These are phyloP conservation scores for Serripes groenlandicus DNA, from an alignment of 2,888 invertebrate species.

Conservation along the genomic window DNA sequence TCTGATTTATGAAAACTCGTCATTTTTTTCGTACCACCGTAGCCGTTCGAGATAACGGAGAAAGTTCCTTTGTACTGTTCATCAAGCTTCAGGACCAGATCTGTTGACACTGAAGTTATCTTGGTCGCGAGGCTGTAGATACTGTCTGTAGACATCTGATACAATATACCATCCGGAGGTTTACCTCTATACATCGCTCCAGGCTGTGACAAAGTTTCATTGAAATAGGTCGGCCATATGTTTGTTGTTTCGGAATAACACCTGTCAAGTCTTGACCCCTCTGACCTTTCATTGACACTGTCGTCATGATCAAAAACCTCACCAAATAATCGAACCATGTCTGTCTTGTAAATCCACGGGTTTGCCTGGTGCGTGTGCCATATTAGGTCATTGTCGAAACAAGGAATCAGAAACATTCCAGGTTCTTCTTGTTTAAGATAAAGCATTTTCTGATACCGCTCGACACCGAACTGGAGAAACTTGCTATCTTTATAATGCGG, in stretches of 20 bases:
- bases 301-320: conserved; percentile 87
- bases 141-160: conserved; percentile 2
- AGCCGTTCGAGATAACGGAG: not conserved
- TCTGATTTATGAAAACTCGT: not conserved
- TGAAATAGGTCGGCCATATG: conserved; percentile 86
- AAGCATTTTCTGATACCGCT: conserved; percentile 86
- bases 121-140: not conserved
- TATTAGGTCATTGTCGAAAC: conserved; percentile 87
- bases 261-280: conserved; percentile 86
- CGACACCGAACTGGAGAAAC: conserved; percentile 85
- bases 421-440: conserved; percentile 86
- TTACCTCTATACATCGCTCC: conserved; percentile 87
- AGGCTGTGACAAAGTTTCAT: conserved; percentile 85
- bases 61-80: conserved; percentile 1
- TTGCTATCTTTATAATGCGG: conserved; percentile 86
- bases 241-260: conserved; percentile 86
- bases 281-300: conserved; percentile 86
- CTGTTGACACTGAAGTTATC: not conserved
- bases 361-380: conserved; percentile 87
- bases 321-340: conserved; percentile 79
- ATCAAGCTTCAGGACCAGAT: not conserved
- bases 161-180: conserved; percentile 81
- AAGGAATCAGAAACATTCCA: conserved; percentile 87
- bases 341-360: conserved; percentile 80
- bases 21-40: not conserved